phyloP scores from a whole-genome alignment of 2,113 vertebrate species.

The Tiliqua scincoides region DNA sequence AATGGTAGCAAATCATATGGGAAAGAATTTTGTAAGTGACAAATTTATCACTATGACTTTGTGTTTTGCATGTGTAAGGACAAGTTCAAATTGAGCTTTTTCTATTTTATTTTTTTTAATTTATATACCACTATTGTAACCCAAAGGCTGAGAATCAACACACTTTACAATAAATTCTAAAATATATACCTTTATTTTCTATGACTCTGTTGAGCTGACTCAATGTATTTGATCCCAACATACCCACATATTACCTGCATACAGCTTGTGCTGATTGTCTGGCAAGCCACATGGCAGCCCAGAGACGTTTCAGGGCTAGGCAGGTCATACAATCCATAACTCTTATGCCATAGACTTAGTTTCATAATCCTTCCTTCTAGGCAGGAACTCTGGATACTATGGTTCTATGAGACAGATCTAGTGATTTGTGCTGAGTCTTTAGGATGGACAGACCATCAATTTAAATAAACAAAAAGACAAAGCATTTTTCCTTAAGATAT shows the following conservation, averaged over 20 bases:
- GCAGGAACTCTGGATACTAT: not conserved
- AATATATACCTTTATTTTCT: constrained; percentile 8
- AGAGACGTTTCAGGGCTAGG: not conserved
- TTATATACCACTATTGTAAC: not conserved
- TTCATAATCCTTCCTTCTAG: not conserved
- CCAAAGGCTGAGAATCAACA: not conserved
- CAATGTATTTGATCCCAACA: not conserved
- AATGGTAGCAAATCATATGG: constrained; percentile 31
- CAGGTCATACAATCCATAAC: not conserved
- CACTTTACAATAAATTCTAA: not conserved
- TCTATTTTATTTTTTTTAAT: not conserved
- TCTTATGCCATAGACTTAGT: not conserved
- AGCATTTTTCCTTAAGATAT: not conserved
- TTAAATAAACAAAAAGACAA: not conserved
- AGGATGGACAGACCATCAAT: not conserved
- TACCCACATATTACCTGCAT: not conserved
- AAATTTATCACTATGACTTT: not conserved
- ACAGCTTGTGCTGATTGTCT: not conserved
- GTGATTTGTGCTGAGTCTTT: not conserved
- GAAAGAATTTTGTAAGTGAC: constrained; percentile 13
- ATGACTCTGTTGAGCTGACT: not conserved
- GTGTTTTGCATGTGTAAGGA: not conserved
- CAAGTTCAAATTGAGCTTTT: not conserved
- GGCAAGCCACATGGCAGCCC: not conserved
- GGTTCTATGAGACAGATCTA: not conserved